Base-by-base conservation (phyloP, 1,140 invertebrate species). In the Aphaenogaster ashmeadi region DNA sequence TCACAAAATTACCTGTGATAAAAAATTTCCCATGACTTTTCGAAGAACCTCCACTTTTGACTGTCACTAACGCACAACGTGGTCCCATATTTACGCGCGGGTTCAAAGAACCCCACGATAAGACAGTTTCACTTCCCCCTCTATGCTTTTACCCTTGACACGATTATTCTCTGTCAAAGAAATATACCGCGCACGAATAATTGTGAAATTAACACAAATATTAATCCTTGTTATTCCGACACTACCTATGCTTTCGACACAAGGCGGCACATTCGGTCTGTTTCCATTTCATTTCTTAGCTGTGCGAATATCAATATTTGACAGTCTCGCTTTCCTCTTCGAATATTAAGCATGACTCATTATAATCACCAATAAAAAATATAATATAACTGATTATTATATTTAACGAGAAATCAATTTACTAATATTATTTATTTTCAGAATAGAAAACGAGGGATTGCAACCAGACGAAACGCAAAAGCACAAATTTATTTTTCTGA, bases 11-110 rank as follows among this genome's bases (percentile, higher is more conserved):
- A 93, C 92, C 92, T 92, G 92, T 11, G 50, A 74, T 13, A 93
- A 44, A 64, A 88, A 69, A 88, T 92, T 93, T 58, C 93, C 92
- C 92, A 93, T 93, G 88, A 84, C 60, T 86, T 85, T 67, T 74
- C 44, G 56, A 81, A 85, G 54, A 52, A 78, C 79, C 83, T 90
- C 75, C 79, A 79, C 88, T 91, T 92, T 90, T 85, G 86, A 84
- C 79, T 90, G 89, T 91, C 90, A 89, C 83, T 78, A 69, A 50
- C 84, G 75, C 62, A 54, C 79, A 78, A 88, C 87, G 67, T 81
- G 58, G 58, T 75, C 86, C 77, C 92, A 93, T 93, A 93, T 92
- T 93, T 93, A 93, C 87, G 36, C 85, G 74, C 74, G 64, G 27
- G 80, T 88, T 86, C 84, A 89, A 74, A 83, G 86, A 90, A 92